These are phyloP conservation scores for Ceyx erithaca DNA, from an alignment of 2,797 vertebrate genomes.

Conservation along the genomic window DNA sequence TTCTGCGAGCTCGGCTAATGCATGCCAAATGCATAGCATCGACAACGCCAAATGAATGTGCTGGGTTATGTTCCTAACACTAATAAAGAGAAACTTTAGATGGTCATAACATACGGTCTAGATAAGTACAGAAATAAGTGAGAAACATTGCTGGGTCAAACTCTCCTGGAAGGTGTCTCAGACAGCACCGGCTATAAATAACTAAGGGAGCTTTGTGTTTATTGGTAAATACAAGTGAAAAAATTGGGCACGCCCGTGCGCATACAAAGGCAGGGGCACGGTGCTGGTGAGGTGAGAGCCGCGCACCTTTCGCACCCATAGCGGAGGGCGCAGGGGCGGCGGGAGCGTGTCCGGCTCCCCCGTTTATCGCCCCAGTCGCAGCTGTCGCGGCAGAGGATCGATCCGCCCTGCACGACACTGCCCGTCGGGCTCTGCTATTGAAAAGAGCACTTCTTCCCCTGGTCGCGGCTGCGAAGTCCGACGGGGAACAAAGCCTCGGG, in stretches of 20 bases:
- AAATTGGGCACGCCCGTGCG: not conserved
- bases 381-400: not conserved
- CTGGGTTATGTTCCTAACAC: constrained; percentile 56
- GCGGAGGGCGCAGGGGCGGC: not conserved
- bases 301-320: not conserved
- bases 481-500: not conserved
- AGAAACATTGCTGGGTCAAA: constrained; percentile 19
- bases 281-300: not conserved
- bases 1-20: constrained; percentile 14
- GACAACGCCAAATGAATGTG: constrained; percentile 8
- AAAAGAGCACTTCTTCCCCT: not conserved
- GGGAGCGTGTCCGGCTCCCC: not conserved
- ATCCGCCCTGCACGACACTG: rapidly evolving
- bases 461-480: not conserved
- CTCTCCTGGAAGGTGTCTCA: constrained; percentile 35
- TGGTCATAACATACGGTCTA: not conserved
- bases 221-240: not conserved
- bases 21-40: constrained; percentile 42
- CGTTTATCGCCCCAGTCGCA: rapidly evolving
- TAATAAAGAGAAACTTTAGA: constrained; percentile 63
- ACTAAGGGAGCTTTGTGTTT: not conserved
- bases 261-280: not conserved
- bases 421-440: too few relatives aligned
- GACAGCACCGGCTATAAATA: constrained; percentile 13
- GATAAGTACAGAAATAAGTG: constrained; percentile 39